These are phyloP conservation scores for Ciconia nigra DNA, from an alignment of 2,797 vertebrate species.

Conservation along the genomic window DNA sequence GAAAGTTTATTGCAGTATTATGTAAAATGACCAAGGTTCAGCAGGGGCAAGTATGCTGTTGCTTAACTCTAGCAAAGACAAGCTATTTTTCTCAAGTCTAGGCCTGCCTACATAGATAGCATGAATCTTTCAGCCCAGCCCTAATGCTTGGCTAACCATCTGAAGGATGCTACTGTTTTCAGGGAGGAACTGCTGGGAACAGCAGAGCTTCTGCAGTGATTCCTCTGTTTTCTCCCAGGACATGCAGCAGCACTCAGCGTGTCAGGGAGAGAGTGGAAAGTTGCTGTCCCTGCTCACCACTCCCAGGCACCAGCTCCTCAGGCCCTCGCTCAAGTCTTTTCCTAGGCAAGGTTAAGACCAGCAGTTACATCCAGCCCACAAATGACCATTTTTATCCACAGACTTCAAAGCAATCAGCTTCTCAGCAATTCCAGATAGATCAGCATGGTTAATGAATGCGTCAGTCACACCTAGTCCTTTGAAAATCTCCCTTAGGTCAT, in stretches of 20 bases:
- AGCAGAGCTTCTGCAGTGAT: background rate
- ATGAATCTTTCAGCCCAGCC: background rate
- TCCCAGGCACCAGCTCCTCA: background rate
- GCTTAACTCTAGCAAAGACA: background rate
- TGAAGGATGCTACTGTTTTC: background rate
- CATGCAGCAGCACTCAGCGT: background rate
- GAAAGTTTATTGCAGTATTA: background rate
- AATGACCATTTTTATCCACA: background rate
- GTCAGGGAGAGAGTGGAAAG: background rate
- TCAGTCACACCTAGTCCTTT: background rate
- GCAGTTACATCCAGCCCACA: background rate
- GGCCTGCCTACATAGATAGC: background rate
- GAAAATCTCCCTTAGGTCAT: slow-evolving; percentile 32
- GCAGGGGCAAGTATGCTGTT: background rate
- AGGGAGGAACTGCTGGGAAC: background rate
- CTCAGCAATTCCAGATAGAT: slow-evolving; percentile 6
- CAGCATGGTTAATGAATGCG: background rate
- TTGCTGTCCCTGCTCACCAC: background rate
- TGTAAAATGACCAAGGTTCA: background rate
- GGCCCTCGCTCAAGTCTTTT: background rate
- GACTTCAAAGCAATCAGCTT: slow-evolving; percentile 10
- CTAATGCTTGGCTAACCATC: background rate
- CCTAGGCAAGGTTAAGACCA: background rate
- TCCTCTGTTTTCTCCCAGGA: background rate
- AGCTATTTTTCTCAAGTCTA: background rate